Conservation (phyloP, 1,140 invertebrate species). For the Steinernema khuongi region DNA sequence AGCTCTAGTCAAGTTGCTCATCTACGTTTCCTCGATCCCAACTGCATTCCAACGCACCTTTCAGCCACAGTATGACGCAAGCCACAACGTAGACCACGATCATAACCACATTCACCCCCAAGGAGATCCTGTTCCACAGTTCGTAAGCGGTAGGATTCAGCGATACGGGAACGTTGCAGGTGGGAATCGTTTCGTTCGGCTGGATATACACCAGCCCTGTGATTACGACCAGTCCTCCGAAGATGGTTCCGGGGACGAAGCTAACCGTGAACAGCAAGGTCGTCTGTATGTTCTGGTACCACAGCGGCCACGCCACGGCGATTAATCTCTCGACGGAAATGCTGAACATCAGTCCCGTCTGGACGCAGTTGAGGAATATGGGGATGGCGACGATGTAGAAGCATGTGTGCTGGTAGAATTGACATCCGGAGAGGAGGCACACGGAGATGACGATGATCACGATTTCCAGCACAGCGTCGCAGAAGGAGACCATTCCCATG, state of each 20-base stretch:
- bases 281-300: not conserved
- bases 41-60: not conserved
- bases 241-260: not conserved
- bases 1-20: too few relatives aligned
- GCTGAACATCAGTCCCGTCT: not conserved
- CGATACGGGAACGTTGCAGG: not conserved
- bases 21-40: not conserved
- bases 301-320: not conserved
- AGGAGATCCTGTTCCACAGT: not conserved
- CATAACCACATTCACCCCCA: not conserved
- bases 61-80: not conserved
- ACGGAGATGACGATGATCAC: not conserved
- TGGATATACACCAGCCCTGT: not conserved
- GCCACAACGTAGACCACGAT: not conserved
- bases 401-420: not conserved
- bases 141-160: not conserved
- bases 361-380: not conserved
- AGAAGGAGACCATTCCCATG: slow-evolving; percentile 3
- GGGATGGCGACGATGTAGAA: not conserved
- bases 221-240: not conserved
- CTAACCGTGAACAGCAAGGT: not conserved
- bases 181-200: not conserved
- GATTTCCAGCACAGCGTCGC: not conserved
- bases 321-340: not conserved
- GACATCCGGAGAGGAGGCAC: not conserved